phyloP scores from a whole-genome alignment of 2,888 invertebrate genomes.

The Neoitamus cyanurus region DNA sequence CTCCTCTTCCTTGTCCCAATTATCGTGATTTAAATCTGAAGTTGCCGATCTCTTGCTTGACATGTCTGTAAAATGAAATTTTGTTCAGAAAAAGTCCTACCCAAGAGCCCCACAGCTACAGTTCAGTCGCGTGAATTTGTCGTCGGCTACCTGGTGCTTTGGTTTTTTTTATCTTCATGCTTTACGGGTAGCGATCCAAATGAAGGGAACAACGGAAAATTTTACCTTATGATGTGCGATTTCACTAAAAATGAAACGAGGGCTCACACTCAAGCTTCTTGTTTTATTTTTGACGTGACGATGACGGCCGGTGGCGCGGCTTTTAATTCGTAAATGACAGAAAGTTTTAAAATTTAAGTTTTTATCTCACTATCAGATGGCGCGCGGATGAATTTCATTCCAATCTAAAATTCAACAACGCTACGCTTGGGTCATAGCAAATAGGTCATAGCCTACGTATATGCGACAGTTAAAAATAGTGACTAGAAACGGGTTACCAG shows the following conservation, averaged over 20 bases:
- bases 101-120: neutral
- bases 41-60: constrained; percentile 80
- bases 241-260: neutral
- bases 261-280: neutral
- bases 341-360: neutral
- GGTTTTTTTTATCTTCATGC: constrained; percentile 47
- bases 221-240: constrained; percentile 38
- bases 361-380: neutral
- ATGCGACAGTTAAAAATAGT: no score
- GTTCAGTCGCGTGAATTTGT: neutral
- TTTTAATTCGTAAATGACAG: neutral
- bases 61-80: constrained; percentile 66
- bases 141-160: constrained; percentile 42
- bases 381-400: neutral
- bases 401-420: no score
- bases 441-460: no score
- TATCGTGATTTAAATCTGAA: constrained; percentile 82
- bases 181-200: constrained; percentile 12
- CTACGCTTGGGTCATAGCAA: no score
- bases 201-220: constrained; percentile 28
- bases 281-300: neutral
- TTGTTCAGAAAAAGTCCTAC: neutral
- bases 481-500: no score
- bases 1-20: constrained; percentile 85
- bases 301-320: constrained; percentile 3